phyloP scores from a whole-genome alignment of 2,888 invertebrate genomes.

The Agapetus fuscipes region DNA sequence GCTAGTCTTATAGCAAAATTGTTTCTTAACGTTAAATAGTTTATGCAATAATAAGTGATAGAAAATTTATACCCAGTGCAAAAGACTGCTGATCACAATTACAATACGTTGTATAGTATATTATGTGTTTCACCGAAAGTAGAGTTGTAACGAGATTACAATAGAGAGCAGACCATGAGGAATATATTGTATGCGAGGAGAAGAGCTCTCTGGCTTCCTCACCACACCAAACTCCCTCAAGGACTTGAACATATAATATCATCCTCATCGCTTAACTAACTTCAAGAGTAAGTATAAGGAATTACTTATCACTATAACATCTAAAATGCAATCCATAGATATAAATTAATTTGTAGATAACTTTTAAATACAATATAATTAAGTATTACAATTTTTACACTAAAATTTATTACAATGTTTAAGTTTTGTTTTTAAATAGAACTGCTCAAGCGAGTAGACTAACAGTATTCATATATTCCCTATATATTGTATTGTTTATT shows the following conservation, averaged over 20 bases:
- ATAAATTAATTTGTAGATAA: too few species aligned
- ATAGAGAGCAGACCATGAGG: too few species aligned
- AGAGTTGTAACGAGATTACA: constrained; percentile 10
- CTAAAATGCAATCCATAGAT: background rate
- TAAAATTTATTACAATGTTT: constrained; percentile 9
- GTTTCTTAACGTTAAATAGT: constrained; percentile 7
- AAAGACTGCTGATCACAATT: constrained; percentile 21
- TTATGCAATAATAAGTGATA: constrained; percentile 6
- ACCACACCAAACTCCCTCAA: too few species aligned
- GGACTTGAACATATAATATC: too few species aligned
- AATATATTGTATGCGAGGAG: too few species aligned
- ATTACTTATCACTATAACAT: background rate
- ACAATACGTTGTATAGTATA: constrained; percentile 20
- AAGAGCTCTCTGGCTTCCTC: too few species aligned
- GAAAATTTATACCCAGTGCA: constrained; percentile 19
- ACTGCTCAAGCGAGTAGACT: constrained; percentile 17
- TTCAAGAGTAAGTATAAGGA: too few species aligned
- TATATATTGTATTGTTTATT: constrained; percentile 12
- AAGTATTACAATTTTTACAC: constrained; percentile 3
- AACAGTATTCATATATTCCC: constrained; percentile 2
- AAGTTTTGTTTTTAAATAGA: too few species aligned
- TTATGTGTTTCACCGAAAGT: constrained; percentile 18
- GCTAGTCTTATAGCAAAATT: constrained; percentile 17
- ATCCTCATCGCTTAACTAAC: too few species aligned
- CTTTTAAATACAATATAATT: constrained; percentile 3